phyloP scores from a whole-genome alignment of 92 coral and sea anemone genomes.

The Heliopora coerulea region DNA sequence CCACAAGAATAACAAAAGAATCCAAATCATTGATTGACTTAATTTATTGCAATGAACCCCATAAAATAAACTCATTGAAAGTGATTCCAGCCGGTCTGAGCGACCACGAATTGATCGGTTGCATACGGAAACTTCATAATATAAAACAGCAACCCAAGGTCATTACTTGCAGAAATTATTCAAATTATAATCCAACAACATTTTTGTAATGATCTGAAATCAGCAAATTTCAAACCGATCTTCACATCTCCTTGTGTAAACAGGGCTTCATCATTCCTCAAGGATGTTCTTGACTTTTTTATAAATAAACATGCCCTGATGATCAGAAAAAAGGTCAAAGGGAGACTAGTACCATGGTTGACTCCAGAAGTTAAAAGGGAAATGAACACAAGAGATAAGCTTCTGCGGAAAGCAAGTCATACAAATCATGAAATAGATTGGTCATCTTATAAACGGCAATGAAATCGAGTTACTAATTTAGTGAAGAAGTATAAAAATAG shows the following conservation, averaged over 20 bases:
- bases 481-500: slow-evolving; percentile 26
- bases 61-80: slow-evolving; percentile 44
- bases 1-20: slow-evolving; percentile 59
- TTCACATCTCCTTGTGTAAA: slow-evolving; percentile 29
- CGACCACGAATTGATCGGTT: slow-evolving; percentile 57
- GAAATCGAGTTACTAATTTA: slow-evolving; percentile 27
- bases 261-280: neutral
- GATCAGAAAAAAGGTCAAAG: slow-evolving; percentile 12
- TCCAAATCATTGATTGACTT: slow-evolving; percentile 55
- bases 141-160: slow-evolving; percentile 36
- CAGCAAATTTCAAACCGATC: slow-evolving; percentile 31
- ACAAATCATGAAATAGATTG: slow-evolving; percentile 36
- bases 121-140: slow-evolving; percentile 50
- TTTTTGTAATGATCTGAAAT: slow-evolving; percentile 42
- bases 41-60: slow-evolving; percentile 44
- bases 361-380: slow-evolving; percentile 5
- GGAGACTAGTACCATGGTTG: slow-evolving; percentile 24
- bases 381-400: slow-evolving; percentile 23
- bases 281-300: neutral
- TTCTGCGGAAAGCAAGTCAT: slow-evolving; percentile 27
- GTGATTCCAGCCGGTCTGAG: slow-evolving; percentile 57
- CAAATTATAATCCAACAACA: slow-evolving; percentile 35
- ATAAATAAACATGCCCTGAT: slow-evolving; percentile 20
- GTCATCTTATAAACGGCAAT: slow-evolving; percentile 28
- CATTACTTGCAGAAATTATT: slow-evolving; percentile 48